Evolutionary conservation across 2,888 invertebrate species (phyloP).

Genomic region (Stenodema calcarata): DNA sequence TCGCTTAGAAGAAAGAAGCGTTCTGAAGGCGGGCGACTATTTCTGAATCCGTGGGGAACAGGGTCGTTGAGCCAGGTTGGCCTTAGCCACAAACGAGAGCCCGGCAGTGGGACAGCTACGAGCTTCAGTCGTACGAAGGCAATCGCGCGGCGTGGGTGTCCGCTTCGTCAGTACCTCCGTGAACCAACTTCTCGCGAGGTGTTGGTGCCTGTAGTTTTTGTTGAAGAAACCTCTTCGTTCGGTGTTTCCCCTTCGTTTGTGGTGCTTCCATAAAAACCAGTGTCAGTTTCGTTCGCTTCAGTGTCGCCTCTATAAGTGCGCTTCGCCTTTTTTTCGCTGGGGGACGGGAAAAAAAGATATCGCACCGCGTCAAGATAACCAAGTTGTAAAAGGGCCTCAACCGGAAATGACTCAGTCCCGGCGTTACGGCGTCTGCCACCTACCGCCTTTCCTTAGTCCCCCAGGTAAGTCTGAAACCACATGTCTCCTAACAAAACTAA

Average conservation of each 20-base stretch:
- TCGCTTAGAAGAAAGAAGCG: background rate
- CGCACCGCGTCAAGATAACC: conserved; percentile 1
- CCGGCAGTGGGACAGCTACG: conserved; percentile 32
- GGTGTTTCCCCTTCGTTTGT: no score
- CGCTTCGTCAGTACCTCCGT: background rate
- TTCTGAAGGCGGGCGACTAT: background rate
- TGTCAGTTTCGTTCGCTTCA: background rate
- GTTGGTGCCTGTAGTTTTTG: no score
- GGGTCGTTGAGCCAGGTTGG: conserved; percentile 43
- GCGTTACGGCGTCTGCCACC: conserved; percentile 40
- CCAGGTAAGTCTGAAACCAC: background rate
- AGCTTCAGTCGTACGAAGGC: conserved; percentile 33
- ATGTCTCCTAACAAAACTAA: background rate
- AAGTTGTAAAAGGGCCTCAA: background rate
- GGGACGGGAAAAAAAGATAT: background rate
- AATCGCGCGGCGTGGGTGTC: conserved; percentile 39
- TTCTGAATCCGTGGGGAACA: conserved; percentile 14
- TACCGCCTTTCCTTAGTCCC: conserved; percentile 25
- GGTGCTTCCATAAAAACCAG: background rate
- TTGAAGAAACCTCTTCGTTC: no score
- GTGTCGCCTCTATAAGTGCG: background rate
- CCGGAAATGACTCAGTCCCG: conserved; percentile 42
- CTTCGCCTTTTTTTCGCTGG: background rate
- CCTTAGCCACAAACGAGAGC: conserved; percentile 18
- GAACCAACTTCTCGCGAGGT: background rate